A percentile compares a stretch with the other conserved stretches of the same genome.
Conservation (phyloP, 2,113 vertebrate species). For the Actenoides hombroni region DNA sequence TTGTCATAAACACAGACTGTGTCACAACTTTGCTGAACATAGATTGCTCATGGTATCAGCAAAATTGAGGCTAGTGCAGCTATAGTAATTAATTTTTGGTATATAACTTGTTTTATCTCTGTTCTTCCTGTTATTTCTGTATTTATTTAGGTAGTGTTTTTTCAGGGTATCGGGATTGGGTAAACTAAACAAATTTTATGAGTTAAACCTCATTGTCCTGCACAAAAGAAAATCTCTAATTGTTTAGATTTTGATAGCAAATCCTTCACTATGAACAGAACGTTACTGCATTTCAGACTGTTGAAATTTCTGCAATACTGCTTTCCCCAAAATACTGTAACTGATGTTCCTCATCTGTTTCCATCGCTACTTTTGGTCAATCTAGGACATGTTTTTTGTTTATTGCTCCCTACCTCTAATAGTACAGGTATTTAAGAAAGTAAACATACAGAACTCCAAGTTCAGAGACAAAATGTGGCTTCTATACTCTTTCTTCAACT, state of each 20-base stretch:
- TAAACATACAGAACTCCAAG: neutral
- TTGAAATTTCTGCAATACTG: neutral
- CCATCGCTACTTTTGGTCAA: neutral
- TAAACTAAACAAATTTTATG: neutral
- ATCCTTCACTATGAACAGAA: neutral
- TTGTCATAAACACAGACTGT: neutral
- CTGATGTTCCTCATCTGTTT: neutral
- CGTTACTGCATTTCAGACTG: neutral
- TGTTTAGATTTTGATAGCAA: neutral
- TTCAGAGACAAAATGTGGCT: neutral
- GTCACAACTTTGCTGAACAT: neutral
- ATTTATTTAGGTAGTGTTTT: neutral
- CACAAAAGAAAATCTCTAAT: neutral
- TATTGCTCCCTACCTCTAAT: neutral
- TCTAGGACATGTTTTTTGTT: neutral
- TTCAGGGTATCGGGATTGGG: neutral
- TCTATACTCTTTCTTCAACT: neutral
- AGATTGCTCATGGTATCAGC: rapidly evolving
- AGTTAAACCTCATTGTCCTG: neutral
- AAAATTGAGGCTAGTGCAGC: neutral
- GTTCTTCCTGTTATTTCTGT: neutral
- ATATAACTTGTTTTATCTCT: neutral
- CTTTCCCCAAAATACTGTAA: neutral
- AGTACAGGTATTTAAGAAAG: neutral
- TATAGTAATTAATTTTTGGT: neutral